Evolutionary conservation across 2,797 vertebrate genomes (phyloP), one percentile per base, ranked within the genome.

Genomic region (Lacerta bilineata): DNA sequence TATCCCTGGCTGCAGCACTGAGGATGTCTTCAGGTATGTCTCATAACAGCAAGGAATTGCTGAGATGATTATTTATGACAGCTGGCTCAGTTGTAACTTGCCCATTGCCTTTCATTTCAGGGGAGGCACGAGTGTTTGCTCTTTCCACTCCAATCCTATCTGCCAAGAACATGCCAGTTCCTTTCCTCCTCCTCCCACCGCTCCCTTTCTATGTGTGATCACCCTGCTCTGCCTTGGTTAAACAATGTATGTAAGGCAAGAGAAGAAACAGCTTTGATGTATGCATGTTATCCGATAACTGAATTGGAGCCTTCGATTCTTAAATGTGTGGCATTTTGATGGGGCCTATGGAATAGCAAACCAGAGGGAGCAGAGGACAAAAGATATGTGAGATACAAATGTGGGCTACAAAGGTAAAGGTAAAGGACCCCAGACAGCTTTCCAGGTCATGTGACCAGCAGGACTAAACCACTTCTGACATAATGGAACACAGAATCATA

Each of bases 21-120:
- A 55, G 87, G 43, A 71, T 1, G 39, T 88, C 93, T 86, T 91
- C 91, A 88, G 92, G 92, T 93, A 92, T 13, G 64, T 87, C 91
- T 81, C 41, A 93, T 1, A 78, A 27, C 90, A 41, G 88, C 68
- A 2, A 0, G 72, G 84, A 77, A 33, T 89, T 92, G 75, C 41
- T 0, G 74, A 90, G 93, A 88, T 84, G 91, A 77, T 82, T 83
- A 76, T 64, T 87, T 74, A 7, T 72, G 92, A 41, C 93, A 89
- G 87, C 90, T 27, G 69, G 2, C 36, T 92, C 76, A 27, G 75
- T 89, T 81, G 68, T 29, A 81, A 88, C 93, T 78, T 78, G 90
- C 91, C 92, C 86, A n/a, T 86, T 87, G 93, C 91, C 93, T 87
- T 83, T 87, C 84, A 9, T 69, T 41, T 2, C 87, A 69, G 87